Evolutionary conservation across 2,113 vertebrate genomes (phyloP), one percentile per base, ranked within the genome.

Genomic region (Heteronetta atricapilla): DNA sequence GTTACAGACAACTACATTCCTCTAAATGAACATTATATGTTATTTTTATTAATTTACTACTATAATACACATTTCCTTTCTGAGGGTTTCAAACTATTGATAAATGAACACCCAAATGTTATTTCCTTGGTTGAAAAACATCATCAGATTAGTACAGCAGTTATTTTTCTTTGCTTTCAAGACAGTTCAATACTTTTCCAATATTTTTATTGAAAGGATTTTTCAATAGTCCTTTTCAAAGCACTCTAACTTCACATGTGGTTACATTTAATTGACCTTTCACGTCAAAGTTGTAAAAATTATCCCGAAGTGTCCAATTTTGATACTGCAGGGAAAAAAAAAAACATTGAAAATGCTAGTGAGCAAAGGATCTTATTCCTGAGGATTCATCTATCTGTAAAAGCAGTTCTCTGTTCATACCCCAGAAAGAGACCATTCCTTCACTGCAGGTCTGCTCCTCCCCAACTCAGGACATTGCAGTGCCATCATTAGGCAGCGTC

Each of bases 401-500:
- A 68, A 83, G 44, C 21, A 26, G 38, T 20, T 82, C 52, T 55
- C 56, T 74, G 59, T 55, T 63, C 36, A 63, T n/a, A 67, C 23
- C 36, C 26, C 21, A 81, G 79, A 83, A 74, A 81, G 69, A 63
- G 79, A 74, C 20, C 12, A 50, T 4, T 50, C 42, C 31, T 88
- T 87, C 60, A 78, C n/a, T 66, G 34, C 70, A 86, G 64, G 28
- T 88, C 67, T 89, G 62, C 58, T 73, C 58, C 85, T 79, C 79
- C 85, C 53, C 87, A 68, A 40, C 20, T 93, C 60, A 95, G 73
- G 90, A 93, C 92, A 86, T 12, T 40, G 56, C 15, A 79, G 68
- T 72, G 67, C 66, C 86, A 96, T 72, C 92, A 82, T 84, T 90
- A 94, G 88, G 79, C 64, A 95, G 84, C 50, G 87, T 79, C 31